Percentiles rank a stretch among this genome's conserved stretches.
Conservation (phyloP, 2,888 invertebrate species). For the Mimumesa dahlbomi region DNA sequence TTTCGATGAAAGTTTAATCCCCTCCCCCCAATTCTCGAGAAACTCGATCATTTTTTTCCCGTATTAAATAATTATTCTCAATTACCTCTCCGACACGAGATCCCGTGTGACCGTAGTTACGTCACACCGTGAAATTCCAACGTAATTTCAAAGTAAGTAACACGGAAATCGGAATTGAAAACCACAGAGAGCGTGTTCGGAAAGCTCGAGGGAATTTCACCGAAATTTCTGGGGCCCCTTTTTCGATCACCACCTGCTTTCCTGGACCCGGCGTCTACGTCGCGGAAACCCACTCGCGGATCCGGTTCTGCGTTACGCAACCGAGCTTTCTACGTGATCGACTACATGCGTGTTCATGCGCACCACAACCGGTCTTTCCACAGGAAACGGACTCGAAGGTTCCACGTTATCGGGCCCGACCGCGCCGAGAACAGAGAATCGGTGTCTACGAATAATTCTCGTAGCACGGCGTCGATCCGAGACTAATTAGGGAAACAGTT, state of each 20-base stretch:
- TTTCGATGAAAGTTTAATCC: no score
- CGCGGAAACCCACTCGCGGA: slow-evolving; percentile 50
- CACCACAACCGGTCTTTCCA: slow-evolving; percentile 45
- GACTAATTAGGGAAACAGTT: no score
- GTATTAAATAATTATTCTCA: no score
- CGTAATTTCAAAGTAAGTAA: background rate
- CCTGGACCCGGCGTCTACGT: background rate
- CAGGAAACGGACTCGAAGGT: slow-evolving; percentile 31
- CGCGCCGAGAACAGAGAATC: no score
- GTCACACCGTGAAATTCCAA: background rate
- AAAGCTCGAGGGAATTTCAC: slow-evolving; percentile 53
- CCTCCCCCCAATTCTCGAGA: no score
- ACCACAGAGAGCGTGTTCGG: background rate
- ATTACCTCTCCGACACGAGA: no score
- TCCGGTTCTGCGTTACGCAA: slow-evolving; percentile 64
- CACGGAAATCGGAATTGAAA: background rate
- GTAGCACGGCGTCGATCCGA: no score
- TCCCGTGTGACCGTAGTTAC: no score
- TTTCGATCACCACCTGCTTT: background rate
- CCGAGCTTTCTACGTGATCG: slow-evolving; percentile 62
- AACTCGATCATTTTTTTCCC: no score
- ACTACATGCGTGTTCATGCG: slow-evolving; percentile 21
- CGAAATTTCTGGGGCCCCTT: slow-evolving; percentile 41
- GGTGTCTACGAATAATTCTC: no score
- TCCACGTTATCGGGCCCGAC: slow-evolving; percentile 35